Evolutionary conservation across 1,140 invertebrate species (phyloP), one percentile per base, ranked within the genome.

Genomic region (Bilobella aurantiaca): DNA sequence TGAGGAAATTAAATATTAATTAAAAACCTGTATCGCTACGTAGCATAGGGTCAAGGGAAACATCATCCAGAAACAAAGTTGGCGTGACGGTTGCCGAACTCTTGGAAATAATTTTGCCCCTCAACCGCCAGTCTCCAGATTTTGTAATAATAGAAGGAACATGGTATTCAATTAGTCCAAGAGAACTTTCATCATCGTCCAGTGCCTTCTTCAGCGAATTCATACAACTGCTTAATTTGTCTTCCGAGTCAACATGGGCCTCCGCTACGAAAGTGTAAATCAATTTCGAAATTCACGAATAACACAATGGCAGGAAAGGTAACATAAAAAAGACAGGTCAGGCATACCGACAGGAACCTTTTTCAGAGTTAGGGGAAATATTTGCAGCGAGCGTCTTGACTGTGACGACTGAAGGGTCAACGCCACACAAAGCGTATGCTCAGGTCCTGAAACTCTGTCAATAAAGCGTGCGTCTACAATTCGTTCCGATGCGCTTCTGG

Each of bases 171-270:
- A 66, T 23, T 3, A 14, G 8, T 3, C 1, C 29, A 14, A 67
- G 21, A 5, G 21, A 23, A 12, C 23, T 23, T 34, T 67, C 53
- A 18, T 53, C 61, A 1, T 25, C n/a, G 14, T 63, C 27, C 2
- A 67, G 31, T 14, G 2, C 3, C n/a, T 2, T 31, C 2, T 32
- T 60, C 3, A 67, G 28, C 1, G 1, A 1, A 23, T 25, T 30
- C 32, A 67, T 31, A 47, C 62, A 63, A 28, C 30, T 5, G 29
- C 42, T 31, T 16, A 66, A 12, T 58, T 57, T 30, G 27, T 62
- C 59, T 23, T 62, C 59, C 3, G 59, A 5, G 31, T 37, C 59
- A 12, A 34, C 21, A 18, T 62, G 5, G 32, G 18, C 30, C 46
- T 42, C 59, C 8, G 3, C 29, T 42, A 8, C 23, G 3, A 42